Evolutionary conservation across 2,797 vertebrate genomes (phyloP).

Genomic region (Schizopygopsis pylzovi): DNA sequence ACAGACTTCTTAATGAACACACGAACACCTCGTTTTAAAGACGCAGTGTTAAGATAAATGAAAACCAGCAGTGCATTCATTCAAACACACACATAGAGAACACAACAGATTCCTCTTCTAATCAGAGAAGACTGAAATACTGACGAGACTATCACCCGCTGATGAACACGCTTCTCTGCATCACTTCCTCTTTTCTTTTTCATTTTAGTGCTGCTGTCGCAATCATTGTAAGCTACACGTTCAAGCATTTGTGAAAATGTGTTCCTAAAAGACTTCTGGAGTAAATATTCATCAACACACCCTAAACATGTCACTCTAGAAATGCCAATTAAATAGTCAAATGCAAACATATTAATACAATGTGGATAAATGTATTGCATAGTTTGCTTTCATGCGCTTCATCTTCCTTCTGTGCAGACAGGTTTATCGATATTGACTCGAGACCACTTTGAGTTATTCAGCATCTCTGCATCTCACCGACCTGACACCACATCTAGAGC

Average conservation of each 20-base stretch:
- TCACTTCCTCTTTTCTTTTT: neutral
- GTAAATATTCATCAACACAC: no score
- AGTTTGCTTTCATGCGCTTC: no score
- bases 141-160: neutral
- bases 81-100: neutral
- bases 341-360: no score
- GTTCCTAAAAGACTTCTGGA: neutral
- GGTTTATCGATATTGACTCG: no score
- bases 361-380: no score
- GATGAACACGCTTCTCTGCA: neutral
- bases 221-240: neutral
- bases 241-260: neutral
- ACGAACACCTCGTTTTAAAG: neutral
- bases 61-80: neutral
- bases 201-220: neutral
- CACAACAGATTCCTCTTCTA: neutral
- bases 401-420: no score
- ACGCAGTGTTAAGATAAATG: neutral
- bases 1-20: neutral
- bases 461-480: no score
- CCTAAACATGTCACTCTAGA: neutral
- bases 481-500: no score
- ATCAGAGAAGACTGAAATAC: neutral
- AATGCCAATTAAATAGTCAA: neutral
- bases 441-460: no score